Evolutionary conservation across 2,797 vertebrate genomes (phyloP).

Genomic region (Myripristis murdjan): DNA sequence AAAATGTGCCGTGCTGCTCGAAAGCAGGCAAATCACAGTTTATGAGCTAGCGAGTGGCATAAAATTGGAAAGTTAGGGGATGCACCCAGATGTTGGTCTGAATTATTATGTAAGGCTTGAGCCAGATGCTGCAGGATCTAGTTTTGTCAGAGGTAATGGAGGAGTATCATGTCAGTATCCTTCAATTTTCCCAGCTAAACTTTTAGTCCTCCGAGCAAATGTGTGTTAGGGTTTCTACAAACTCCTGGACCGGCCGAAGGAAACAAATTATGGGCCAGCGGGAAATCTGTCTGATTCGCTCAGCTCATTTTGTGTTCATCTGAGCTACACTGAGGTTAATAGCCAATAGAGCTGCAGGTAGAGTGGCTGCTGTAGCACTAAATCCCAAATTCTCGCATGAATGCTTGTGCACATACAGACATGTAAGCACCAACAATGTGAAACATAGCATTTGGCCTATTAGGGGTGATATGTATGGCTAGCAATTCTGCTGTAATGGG

Average conservation of each 20-base stretch:
- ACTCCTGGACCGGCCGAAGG: slow-evolving; percentile 38
- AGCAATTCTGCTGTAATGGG: slow-evolving; percentile 46
- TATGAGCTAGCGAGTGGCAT: slow-evolving; percentile 7
- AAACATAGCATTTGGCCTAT: slow-evolving; percentile 30
- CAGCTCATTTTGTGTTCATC: slow-evolving; percentile 69
- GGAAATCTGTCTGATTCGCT: slow-evolving; percentile 72
- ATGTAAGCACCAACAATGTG: slow-evolving; percentile 50
- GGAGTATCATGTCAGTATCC: slow-evolving; percentile 19
- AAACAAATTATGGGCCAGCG: slow-evolving; percentile 58
- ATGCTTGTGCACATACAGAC: slow-evolving; percentile 26
- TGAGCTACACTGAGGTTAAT: slow-evolving; percentile 67
- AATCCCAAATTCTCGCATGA: slow-evolving; percentile 26
- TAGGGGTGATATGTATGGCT: slow-evolving; percentile 28
- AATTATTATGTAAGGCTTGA: slow-evolving; percentile 31
- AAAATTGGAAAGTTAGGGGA: slow-evolving; percentile 25
- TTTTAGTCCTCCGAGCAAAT: slow-evolving; percentile 45
- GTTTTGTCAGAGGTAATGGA: slow-evolving; percentile 40
- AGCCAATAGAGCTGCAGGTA: slow-evolving; percentile 62
- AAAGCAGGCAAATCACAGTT: slow-evolving; percentile 9
- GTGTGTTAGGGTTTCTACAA: slow-evolving; percentile 37
- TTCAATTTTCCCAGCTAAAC: slow-evolving; percentile 46
- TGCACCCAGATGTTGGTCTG: slow-evolving; percentile 32
- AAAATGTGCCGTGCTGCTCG: background rate
- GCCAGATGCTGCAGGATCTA: slow-evolving; percentile 12
- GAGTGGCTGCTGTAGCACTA: slow-evolving; percentile 49